A percentile compares a stretch with the other conserved stretches of the same genome.
Evolutionary conservation across 2,888 invertebrate species (phyloP).

Genomic region (Abscondita cerata): DNA sequence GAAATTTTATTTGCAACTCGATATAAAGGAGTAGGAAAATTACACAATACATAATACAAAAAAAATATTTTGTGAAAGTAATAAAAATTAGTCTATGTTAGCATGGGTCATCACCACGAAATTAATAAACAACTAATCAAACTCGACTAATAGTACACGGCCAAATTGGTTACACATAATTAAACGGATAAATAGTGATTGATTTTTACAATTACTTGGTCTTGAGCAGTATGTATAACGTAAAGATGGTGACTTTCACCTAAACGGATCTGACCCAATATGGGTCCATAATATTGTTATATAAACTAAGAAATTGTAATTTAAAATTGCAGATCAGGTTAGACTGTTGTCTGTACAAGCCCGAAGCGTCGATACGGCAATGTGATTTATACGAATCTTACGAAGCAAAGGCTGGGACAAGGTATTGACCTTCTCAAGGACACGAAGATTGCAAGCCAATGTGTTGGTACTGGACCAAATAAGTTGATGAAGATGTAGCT

Average conservation of each 20-base stretch:
- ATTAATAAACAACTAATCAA: not conserved
- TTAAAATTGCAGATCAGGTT: constrained; percentile 39
- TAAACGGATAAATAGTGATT: not conserved
- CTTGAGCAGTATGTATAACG: not conserved
- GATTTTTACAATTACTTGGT: not conserved
- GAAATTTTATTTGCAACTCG: too few relatives aligned
- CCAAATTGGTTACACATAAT: not conserved
- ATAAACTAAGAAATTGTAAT: constrained; percentile 20
- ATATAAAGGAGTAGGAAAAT: too few relatives aligned
- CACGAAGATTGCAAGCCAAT: constrained; percentile 44
- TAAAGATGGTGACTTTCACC: constrained; percentile 3
- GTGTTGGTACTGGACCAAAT: constrained; percentile 38
- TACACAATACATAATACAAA: too few relatives aligned
- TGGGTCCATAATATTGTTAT: constrained; percentile 9
- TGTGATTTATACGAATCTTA: constrained; percentile 50
- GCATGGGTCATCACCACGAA: not conserved
- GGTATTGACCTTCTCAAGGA: constrained; percentile 59
- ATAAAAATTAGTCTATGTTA: too few relatives aligned
- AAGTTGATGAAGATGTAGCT: constrained; percentile 32
- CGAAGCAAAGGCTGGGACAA: constrained; percentile 50
- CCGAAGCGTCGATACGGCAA: constrained; percentile 51
- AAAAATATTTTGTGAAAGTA: too few relatives aligned
- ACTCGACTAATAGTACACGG: not conserved
- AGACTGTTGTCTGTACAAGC: constrained; percentile 47
- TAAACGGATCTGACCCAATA: constrained; percentile 11